These are phyloP conservation scores for Thera britannica DNA, from an alignment of 2,888 invertebrate species.

Conservation along the genomic window DNA sequence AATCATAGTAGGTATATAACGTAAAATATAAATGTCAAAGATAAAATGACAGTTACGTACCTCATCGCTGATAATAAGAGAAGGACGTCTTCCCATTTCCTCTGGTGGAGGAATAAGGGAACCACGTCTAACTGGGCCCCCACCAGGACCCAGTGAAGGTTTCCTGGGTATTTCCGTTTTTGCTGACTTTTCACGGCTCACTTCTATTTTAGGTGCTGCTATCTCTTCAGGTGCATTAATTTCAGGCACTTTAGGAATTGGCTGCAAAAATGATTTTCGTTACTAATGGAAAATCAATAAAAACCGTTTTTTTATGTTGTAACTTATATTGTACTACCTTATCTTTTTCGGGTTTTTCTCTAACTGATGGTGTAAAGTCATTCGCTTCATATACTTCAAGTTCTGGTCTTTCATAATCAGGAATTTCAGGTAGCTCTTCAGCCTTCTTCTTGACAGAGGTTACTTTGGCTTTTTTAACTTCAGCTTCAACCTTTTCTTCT, in stretches of 20 bases:
- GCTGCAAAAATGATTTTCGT: conserved; percentile 44
- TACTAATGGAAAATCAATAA: neutral
- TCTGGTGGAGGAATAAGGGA: conserved; percentile 96
- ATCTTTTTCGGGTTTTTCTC: conserved; percentile 78
- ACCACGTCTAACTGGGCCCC: conserved; percentile 86
- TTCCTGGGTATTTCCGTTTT: conserved; percentile 87
- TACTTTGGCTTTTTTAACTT: conserved; percentile 78
- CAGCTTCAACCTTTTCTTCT: conserved; percentile 76
- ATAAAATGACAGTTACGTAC: conserved; percentile 82
- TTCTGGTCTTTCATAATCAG: conserved; percentile 91
- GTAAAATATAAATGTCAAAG: conserved; percentile 22
- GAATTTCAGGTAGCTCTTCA: conserved; percentile 86
- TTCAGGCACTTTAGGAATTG: conserved; percentile 85
- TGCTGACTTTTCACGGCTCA: conserved; percentile 91
- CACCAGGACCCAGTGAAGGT: conserved; percentile 88
- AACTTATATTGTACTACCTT: conserved; percentile 43
- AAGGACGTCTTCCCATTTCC: conserved; percentile 93
- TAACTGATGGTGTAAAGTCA: conserved; percentile 78
- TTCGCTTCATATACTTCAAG: conserved; percentile 88
- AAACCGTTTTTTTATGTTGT: neutral
- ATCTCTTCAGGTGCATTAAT: conserved; percentile 87
- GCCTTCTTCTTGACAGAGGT: conserved; percentile 81
- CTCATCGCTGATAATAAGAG: conserved; percentile 97
- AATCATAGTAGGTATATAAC: conserved; percentile 10
- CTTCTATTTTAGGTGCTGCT: conserved; percentile 92